phyloP scores from a whole-genome alignment of 1,140 invertebrate genomes.

The Bombus superbus region DNA sequence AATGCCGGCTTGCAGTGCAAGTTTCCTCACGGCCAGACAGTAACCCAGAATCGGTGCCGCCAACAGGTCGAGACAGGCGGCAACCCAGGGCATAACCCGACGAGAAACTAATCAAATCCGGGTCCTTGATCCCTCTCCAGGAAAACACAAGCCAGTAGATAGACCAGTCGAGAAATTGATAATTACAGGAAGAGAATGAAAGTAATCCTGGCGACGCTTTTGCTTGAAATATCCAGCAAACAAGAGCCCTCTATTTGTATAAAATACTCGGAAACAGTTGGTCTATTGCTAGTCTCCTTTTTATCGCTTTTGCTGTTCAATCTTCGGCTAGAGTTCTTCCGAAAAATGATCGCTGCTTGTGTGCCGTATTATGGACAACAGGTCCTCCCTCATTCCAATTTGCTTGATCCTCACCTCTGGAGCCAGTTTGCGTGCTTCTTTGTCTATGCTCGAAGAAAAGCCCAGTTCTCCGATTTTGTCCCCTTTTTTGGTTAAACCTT shows the following conservation, averaged over 20 bases:
- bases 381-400: conserved; percentile 83
- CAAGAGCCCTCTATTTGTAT: conserved; percentile 64
- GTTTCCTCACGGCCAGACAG: conserved; percentile 74
- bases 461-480: conserved; percentile 12
- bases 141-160: too few species aligned
- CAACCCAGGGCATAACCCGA: conserved; percentile 79
- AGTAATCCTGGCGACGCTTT: neutral
- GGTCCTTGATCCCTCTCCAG: too few species aligned
- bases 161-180: neutral
- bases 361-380: conserved; percentile 81
- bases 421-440: conserved; percentile 81
- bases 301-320: conserved; percentile 9
- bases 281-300: conserved; percentile 24
- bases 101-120: neutral
- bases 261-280: conserved; percentile 27
- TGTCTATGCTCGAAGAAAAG: conserved; percentile 50
- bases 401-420: conserved; percentile 82
- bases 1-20: conserved; percentile 75
- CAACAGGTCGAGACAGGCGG: conserved; percentile 76
- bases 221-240: conserved; percentile 21
- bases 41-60: conserved; percentile 75
- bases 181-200: conserved; percentile 42
- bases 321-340: conserved; percentile 79
- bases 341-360: conserved; percentile 82
- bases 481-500: neutral